Percentiles rank a stretch among this genome's conserved stretches.
These are phyloP conservation scores for Artemia franciscana DNA, from an alignment of 1,140 invertebrate species.

Conservation along the genomic window DNA sequence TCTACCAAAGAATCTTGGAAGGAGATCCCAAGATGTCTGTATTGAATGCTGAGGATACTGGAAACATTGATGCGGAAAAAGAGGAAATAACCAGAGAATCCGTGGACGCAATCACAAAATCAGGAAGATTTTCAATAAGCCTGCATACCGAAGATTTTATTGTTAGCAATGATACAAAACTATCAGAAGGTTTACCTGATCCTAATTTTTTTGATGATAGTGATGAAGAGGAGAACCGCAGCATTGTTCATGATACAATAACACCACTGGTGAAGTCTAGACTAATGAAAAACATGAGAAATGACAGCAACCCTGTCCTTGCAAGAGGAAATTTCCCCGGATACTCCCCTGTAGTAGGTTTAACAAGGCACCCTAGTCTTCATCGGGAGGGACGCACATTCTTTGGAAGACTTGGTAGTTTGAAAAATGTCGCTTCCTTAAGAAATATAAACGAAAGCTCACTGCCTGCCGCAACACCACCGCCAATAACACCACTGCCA, in stretches of 20 bases:
- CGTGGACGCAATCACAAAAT: neutral
- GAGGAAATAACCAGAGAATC: neutral
- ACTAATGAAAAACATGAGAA: neutral
- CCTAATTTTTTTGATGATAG: neutral
- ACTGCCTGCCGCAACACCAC: neutral
- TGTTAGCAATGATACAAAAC: neutral
- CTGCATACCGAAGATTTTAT: neutral
- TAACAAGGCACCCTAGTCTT: neutral
- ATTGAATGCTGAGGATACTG: neutral
- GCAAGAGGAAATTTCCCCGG: neutral
- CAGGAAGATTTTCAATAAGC: neutral
- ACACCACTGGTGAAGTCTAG: neutral
- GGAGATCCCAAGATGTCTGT: neutral
- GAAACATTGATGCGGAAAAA: neutral
- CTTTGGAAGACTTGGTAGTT: neutral
- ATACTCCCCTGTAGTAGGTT: neutral
- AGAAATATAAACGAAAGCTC: too few species aligned
- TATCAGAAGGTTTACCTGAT: neutral
- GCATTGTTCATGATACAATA: neutral
- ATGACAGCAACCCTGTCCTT: neutral
- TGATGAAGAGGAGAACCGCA: neutral
- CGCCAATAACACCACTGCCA: neutral
- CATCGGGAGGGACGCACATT: neutral
- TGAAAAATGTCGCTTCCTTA: neutral
- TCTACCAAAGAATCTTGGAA: constrained; percentile 13